Conservation (phyloP, 2,888 invertebrate species). For the Platypus cylindrus region DNA sequence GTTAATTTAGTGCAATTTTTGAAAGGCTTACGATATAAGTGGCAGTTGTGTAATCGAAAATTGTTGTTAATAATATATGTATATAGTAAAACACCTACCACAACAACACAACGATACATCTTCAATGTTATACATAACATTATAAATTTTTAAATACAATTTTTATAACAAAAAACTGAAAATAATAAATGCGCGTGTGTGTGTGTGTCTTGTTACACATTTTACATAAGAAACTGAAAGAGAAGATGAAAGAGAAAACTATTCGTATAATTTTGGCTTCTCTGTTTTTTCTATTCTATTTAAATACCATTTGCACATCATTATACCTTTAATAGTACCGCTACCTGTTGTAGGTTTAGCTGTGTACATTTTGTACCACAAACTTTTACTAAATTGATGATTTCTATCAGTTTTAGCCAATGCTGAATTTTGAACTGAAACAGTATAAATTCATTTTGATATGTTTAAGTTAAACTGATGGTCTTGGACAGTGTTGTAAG, state of each 20-base stretch:
- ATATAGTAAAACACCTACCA: constrained; percentile 14
- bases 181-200: constrained; percentile 1
- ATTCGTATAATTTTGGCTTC: constrained; percentile 21
- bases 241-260: constrained; percentile 3
- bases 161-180: not conserved
- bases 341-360: constrained; percentile 12
- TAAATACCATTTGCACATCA: no score
- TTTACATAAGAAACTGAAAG: no score
- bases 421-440: constrained; percentile 6
- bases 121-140: no score
- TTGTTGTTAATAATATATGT: no score
- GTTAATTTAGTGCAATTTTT: no score
- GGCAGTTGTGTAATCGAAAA: no score
- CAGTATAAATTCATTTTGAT: no score
- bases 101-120: constrained; percentile 10
- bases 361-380: constrained; percentile 29
- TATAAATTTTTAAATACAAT: no score
- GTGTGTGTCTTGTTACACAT: constrained; percentile 14
- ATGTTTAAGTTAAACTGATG: no score
- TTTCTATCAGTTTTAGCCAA: constrained; percentile 25
- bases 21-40: no score
- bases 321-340: constrained; percentile 10
- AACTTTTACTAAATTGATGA: constrained; percentile 29
- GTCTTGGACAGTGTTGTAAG: no score
- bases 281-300: constrained; percentile 22